Percentiles rank a stretch among this genome's conserved stretches.
Conservation (phyloP, 2,113 vertebrate genomes). For the Galeopterus variegatus region DNA sequence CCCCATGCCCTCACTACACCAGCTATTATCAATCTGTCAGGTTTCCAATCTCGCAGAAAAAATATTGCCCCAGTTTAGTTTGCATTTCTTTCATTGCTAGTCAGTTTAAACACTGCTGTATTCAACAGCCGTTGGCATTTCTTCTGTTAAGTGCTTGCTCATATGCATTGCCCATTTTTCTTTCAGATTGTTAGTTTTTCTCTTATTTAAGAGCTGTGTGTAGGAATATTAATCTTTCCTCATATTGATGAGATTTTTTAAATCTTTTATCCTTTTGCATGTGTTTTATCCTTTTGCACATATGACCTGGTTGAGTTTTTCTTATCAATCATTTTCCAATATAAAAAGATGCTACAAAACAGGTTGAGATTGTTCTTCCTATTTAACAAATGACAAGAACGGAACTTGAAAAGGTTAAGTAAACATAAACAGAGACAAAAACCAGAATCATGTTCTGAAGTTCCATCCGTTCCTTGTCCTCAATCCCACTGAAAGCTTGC, state of each 20-base stretch:
- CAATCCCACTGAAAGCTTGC: rapidly evolving
- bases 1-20: rapidly evolving
- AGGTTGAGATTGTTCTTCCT: rapidly evolving
- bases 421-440: rapidly evolving
- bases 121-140: background rate
- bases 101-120: background rate
- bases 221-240: background rate
- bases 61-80: background rate
- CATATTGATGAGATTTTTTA: too few species aligned
- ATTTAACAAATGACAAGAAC: rapidly evolving
- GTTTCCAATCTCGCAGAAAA: background rate
- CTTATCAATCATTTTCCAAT: background rate
- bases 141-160: background rate
- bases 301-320: background rate
- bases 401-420: background rate
- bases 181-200: background rate
- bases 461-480: rapidly evolving
- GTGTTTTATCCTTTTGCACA: background rate
- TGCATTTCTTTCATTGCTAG: background rate
- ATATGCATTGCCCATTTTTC: background rate
- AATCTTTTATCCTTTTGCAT: background rate
- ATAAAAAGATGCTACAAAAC: background rate
- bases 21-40: background rate
- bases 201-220: background rate
- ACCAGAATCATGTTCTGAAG: background rate